phyloP scores from a whole-genome alignment of 2,113 vertebrate species.

The Neodon shergylaensis region DNA sequence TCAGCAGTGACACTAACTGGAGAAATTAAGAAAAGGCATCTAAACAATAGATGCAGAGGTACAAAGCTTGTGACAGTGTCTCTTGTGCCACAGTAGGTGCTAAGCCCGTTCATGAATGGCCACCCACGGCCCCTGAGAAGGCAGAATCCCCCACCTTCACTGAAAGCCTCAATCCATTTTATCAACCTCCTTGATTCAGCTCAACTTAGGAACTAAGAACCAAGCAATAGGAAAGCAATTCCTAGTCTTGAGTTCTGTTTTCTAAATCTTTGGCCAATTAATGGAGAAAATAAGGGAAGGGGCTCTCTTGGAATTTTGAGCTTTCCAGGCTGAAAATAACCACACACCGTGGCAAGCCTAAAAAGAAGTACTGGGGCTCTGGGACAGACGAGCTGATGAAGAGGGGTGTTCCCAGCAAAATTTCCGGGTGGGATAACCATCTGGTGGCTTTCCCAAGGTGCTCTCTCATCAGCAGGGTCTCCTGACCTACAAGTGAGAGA shows the following conservation, averaged over 20 bases:
- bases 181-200: background rate
- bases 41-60: background rate
- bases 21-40: background rate
- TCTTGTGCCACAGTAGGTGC: background rate
- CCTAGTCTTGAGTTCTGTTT: background rate
- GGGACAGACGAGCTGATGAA: background rate
- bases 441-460: background rate
- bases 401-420: background rate
- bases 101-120: background rate
- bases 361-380: background rate
- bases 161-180: slow-evolving; percentile 7
- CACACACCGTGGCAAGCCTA: background rate
- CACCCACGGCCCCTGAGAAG: background rate
- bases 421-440: background rate
- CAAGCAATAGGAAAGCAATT: slow-evolving; percentile 1
- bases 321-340: background rate
- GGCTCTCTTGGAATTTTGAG: background rate
- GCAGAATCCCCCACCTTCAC: background rate
- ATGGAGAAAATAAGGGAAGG: background rate
- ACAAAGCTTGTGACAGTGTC: background rate
- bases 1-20: background rate
- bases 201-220: background rate
- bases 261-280: background rate
- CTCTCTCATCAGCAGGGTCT: background rate
- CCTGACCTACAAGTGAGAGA: background rate